Base-by-base conservation (phyloP, 2,888 invertebrate genomes). In the Agapetus fuscipes region DNA sequence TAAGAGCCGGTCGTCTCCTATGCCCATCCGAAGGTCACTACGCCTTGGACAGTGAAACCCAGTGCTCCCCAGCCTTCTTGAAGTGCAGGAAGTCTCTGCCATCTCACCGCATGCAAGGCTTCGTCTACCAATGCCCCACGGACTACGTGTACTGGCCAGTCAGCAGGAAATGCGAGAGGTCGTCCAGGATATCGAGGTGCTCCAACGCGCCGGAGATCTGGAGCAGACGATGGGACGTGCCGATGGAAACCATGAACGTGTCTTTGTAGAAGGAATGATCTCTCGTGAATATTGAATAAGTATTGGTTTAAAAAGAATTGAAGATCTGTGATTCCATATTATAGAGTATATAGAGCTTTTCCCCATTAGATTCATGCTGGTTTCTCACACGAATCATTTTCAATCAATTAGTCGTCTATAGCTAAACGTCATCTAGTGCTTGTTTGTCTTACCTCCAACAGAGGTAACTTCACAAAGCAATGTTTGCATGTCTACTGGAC, bases 131-230 rank as follows among this genome's bases (percentile, higher is more conserved):
- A 53, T 89, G 89, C 60, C 88, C 88, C 1, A 66, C 76, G 51
- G 78, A 79, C 29, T 85, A 76, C 51, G 71, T 79, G 3, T 89
- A 80, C 56, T 87, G 85, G 84, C 72, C 79, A 29, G 74, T 83
- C 3, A 86, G 84, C 51, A 75, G 79, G 58, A 71, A 80, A 53
- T 88, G 87, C 56, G 87, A 88, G 60, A 71, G 74, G 29, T 63
- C 66, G 1, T 61, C 66, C 30, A 73, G 72, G 53, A 60, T 85
- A 34, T 67, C 71, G 38, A 73, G 74, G 53, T 87, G 86, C 37
- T 62, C 62, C 44, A 58, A 60, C 33, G 57, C 64, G 12, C 52
- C 53, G 15, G 62, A 60, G 26, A 54, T 59, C 33, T 71, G 70
- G 70, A 55, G 48, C 26, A 64, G 60, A 35, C 60, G 73, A 57